These are phyloP conservation scores for Cyanistes caeruleus DNA, from an alignment of 2,113 vertebrate genomes.

Conservation along the genomic window DNA sequence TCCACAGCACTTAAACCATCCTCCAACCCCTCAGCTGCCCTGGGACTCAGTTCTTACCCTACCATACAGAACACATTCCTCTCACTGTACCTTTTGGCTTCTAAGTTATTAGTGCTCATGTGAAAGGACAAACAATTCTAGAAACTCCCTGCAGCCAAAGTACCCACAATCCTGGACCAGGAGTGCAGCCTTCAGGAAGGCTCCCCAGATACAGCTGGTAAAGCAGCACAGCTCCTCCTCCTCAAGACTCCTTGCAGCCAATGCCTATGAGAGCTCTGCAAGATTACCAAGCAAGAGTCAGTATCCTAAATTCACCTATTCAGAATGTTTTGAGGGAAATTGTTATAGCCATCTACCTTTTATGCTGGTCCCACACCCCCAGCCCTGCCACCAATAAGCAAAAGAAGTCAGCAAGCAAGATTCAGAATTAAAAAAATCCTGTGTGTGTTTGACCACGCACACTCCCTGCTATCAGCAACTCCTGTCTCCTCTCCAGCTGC, in stretches of 20 bases:
- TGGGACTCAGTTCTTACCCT: not conserved
- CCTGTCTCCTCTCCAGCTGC: not conserved
- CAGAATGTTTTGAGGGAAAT: not conserved
- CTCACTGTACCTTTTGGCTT: not conserved
- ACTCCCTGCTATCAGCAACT: not conserved
- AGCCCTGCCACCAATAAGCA: slow-evolving; percentile 16
- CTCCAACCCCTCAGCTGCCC: not conserved
- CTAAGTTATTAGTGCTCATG: not conserved
- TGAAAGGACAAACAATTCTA: not conserved
- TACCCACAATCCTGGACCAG: not conserved
- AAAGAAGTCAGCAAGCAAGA: slow-evolving; percentile 42
- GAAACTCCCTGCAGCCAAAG: not conserved
- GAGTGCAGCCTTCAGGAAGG: not conserved
- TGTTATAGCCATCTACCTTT: not conserved
- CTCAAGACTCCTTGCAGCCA: not conserved
- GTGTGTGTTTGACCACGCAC: not conserved
- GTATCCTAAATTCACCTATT: not conserved
- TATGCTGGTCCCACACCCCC: not conserved
- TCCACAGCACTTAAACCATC: not conserved
- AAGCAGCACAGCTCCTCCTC: not conserved
- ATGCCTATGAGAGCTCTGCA: not conserved
- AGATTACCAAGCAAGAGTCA: not conserved
- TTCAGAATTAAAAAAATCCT: not conserved
- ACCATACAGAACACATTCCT: not conserved
- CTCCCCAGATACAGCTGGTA: not conserved